A percentile compares a stretch with the other conserved stretches of the same genome.
These are phyloP conservation scores for Arge pagana DNA, from an alignment of 2,888 invertebrate genomes.

Conservation along the genomic window DNA sequence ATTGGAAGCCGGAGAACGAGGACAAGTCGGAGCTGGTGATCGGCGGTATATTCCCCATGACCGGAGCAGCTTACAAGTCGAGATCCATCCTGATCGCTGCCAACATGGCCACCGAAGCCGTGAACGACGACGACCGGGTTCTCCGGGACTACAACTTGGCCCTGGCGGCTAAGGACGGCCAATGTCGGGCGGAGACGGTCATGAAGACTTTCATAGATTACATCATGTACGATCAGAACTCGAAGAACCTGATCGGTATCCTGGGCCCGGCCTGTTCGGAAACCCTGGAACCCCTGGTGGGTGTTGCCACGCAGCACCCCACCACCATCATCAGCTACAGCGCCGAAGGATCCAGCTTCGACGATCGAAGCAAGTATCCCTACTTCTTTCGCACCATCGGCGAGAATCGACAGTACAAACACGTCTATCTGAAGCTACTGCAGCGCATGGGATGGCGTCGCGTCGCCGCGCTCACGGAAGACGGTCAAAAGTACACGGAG, in stretches of 20 bases:
- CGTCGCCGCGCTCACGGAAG: slow-evolving; percentile 78
- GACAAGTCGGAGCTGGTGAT: slow-evolving; percentile 62
- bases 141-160: slow-evolving; percentile 66
- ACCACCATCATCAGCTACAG: slow-evolving; percentile 78
- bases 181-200: slow-evolving; percentile 73
- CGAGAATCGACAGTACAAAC: slow-evolving; percentile 73
- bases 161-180: slow-evolving; percentile 66
- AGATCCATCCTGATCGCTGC: slow-evolving; percentile 67
- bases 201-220: slow-evolving; percentile 78
- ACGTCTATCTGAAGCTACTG: slow-evolving; percentile 69
- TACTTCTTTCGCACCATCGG: slow-evolving; percentile 82
- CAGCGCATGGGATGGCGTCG: slow-evolving; percentile 69
- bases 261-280: slow-evolving; percentile 82
- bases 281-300: slow-evolving; percentile 79
- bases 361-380: slow-evolving; percentile 72
- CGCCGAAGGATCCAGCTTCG: slow-evolving; percentile 76
- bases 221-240: slow-evolving; percentile 62
- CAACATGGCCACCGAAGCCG: slow-evolving; percentile 65
- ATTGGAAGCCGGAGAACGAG: slow-evolving; percentile 58
- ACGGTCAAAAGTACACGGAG: slow-evolving; percentile 78
- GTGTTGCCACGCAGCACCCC: slow-evolving; percentile 73
- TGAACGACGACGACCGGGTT: slow-evolving; percentile 66
- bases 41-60: slow-evolving; percentile 74
- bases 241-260: slow-evolving; percentile 68
- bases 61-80: slow-evolving; percentile 64